A percentile compares a stretch with the other conserved stretches of the same genome.
Evolutionary conservation across 2,888 invertebrate species (phyloP).

Genomic region (Oeneis ivallda): DNA sequence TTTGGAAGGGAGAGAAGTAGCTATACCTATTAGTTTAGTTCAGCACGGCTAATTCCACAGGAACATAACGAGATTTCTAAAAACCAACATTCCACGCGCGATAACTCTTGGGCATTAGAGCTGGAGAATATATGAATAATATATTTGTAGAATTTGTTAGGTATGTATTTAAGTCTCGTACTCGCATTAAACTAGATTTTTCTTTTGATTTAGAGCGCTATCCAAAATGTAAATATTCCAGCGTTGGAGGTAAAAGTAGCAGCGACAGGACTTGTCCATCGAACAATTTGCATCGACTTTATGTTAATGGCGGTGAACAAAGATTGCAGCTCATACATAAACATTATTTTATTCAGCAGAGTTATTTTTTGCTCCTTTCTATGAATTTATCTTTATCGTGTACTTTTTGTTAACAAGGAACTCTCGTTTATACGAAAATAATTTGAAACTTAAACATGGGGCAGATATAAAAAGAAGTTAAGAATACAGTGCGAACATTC

Average conservation of each 20-base stretch:
- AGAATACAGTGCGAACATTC: too few species aligned
- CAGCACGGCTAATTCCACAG: too few species aligned
- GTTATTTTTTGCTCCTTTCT: background rate
- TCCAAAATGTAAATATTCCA: conserved; percentile 8
- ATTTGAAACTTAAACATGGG: too few species aligned
- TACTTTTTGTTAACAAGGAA: background rate
- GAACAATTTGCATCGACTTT: conserved; percentile 14
- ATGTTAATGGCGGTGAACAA: conserved; percentile 13
- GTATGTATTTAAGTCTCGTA: background rate
- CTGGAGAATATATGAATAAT: too few species aligned
- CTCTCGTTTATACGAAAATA: too few species aligned
- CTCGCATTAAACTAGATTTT: background rate
- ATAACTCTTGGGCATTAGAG: too few species aligned
- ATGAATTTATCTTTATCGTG: background rate
- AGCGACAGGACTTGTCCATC: background rate
- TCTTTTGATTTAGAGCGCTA: background rate
- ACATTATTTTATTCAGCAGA: conserved; percentile 1
- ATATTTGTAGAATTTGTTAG: background rate
- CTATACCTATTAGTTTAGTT: too few species aligned
- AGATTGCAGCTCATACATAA: conserved; percentile 9
- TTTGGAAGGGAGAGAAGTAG: too few species aligned
- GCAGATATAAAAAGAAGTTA: too few species aligned
- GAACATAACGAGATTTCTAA: too few species aligned
- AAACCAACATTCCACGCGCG: too few species aligned
- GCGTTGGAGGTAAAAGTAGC: background rate